Conservation (phyloP, 2,888 invertebrate genomes). For the Cryptocheilus praepositus region DNA sequence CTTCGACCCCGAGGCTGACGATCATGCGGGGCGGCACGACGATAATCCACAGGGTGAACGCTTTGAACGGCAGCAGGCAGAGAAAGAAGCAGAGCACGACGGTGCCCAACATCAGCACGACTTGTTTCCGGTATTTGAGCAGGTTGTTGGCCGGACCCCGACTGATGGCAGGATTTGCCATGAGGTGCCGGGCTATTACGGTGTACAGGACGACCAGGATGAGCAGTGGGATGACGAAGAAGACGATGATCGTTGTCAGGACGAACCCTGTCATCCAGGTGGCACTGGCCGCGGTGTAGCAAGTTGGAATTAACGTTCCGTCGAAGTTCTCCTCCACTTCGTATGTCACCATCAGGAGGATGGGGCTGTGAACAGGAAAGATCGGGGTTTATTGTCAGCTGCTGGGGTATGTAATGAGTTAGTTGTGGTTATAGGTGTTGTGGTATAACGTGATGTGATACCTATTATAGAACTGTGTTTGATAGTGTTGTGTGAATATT, state of each 20-base stretch:
- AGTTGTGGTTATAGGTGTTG: too few relatives aligned
- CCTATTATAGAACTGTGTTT: too few relatives aligned
- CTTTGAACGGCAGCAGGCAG: constrained; percentile 91
- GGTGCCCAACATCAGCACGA: constrained; percentile 91
- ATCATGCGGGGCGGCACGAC: constrained; percentile 83
- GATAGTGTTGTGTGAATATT: too few relatives aligned
- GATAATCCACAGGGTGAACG: constrained; percentile 91
- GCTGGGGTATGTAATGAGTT: too few relatives aligned
- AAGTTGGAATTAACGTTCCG: constrained; percentile 82
- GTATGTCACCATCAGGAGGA: constrained; percentile 87
- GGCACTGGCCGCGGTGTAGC: constrained; percentile 85
- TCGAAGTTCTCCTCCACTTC: constrained; percentile 84
- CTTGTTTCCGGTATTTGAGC: constrained; percentile 85
- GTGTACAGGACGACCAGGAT: constrained; percentile 89
- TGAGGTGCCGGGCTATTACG: constrained; percentile 89
- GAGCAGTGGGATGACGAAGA: constrained; percentile 90
- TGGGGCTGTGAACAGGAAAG: constrained; percentile 82
- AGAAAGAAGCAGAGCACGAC: constrained; percentile 94
- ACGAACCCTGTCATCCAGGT: constrained; percentile 89
- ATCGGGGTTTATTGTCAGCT: too few relatives aligned
- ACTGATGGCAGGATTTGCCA: constrained; percentile 86
- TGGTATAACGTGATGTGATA: not conserved
- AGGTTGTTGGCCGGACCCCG: constrained; percentile 79
- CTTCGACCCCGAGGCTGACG: constrained; percentile 83
- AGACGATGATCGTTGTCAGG: constrained; percentile 86